A percentile compares a stretch with the other conserved stretches of the same genome.
These are phyloP conservation scores for Oeneis ivallda DNA, from an alignment of 2,888 invertebrate species.

Conservation along the genomic window DNA sequence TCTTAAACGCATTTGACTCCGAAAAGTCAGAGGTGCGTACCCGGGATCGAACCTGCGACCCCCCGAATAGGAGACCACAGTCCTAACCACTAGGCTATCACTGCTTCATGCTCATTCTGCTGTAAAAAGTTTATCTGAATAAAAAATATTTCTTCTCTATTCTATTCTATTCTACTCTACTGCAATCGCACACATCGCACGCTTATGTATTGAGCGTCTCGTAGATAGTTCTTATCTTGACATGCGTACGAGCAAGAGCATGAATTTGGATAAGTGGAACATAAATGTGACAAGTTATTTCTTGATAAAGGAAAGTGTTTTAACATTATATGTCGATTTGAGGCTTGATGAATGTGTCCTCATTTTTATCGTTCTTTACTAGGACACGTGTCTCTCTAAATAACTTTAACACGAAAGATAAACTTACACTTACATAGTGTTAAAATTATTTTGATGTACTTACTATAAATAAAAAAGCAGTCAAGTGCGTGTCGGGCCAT, in stretches of 20 bases:
- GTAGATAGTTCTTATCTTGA: constrained; percentile 10
- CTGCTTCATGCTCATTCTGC: background rate
- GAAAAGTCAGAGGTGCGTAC: too few species aligned
- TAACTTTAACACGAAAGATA: constrained; percentile 6
- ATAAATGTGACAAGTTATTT: constrained; percentile 14
- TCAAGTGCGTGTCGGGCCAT: too few species aligned
- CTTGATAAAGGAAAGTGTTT: constrained; percentile 21
- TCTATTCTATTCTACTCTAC: too few species aligned
- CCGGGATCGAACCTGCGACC: too few species aligned
- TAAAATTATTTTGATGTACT: background rate
- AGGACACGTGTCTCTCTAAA: constrained; percentile 4
- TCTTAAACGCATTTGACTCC: too few species aligned
- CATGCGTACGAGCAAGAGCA: constrained; percentile 1
- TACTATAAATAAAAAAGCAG: background rate
- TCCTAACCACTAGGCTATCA: too few species aligned
- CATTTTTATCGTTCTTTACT: background rate
- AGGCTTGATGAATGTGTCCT: constrained; percentile 6
- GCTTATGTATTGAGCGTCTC: background rate
- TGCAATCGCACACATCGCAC: background rate
- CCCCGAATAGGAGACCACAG: too few species aligned
- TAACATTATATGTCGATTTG: constrained; percentile 20
- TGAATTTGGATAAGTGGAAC: constrained; percentile 15
- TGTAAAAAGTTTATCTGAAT: background rate
- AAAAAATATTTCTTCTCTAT: too few species aligned
- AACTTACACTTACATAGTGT: background rate